Base-by-base conservation (phyloP, 2,797 vertebrate species). In the Botia almorhae region DNA sequence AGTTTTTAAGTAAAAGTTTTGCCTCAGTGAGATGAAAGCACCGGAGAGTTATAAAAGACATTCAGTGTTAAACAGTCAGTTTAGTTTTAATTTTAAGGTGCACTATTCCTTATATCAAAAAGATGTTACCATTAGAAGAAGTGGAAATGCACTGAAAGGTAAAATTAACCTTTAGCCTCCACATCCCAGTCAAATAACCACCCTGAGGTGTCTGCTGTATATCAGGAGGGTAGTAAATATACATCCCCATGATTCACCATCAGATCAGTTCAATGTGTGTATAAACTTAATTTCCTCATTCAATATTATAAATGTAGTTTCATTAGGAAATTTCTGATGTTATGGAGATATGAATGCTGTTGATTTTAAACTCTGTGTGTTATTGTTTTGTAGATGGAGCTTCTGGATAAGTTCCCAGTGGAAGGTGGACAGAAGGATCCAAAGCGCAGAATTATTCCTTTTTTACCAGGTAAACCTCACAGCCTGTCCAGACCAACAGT, bases 401-500 rank as follows among this genome's bases (percentile, higher is more conserved):
- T 99, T 93, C 91, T 99, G 95, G 98, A 99, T 91, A 99, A 98
- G 91, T 99, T 99, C 89, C 98, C 98, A 0, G 97, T 97, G 93
- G 97, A 99, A 91, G 98, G 98, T 88, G 98, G 98, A 69, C 98
- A 99, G 93, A 99, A 99, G 90, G 98, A 99, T 85, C 98, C 98
- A 0, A 99, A 99, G 82, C 96, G 98, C 48, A 93, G 98, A 87
- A 99, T 98, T 87, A 99, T 99, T 80, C 98, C 98, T 7, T 99
- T 99, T 74, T 93, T 99, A 53, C 98, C 98, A 92, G 98, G 98
- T 99, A 88, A 89, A 84, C 82, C 74, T 83, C 71, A 33, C 56
- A 83, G 26, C 1, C 36, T 39, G 8, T 46, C 43, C 43, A 39
- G 36, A 39, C 10, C 10, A 2, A 46, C 43, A 46, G 36, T 43